Base-by-base conservation (phyloP, 2,888 invertebrate species). In the Galeruca laticollis region DNA sequence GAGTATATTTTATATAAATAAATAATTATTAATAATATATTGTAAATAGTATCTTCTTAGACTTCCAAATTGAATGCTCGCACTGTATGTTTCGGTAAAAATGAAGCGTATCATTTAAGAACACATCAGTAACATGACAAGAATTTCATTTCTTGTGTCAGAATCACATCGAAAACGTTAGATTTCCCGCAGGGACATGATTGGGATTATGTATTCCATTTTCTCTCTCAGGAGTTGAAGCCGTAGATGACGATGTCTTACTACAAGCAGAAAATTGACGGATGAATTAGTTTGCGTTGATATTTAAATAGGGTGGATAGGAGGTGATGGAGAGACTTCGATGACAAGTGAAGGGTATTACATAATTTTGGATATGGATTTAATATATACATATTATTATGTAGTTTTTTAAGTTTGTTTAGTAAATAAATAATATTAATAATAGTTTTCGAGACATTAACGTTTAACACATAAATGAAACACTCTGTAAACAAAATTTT, bases 101-200 rank as follows among this genome's bases (percentile, higher is more conserved):
- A n/a, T 4, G 13, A n/a, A 8, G 15, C 15, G 47, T 47, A 47
- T 47, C 47, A 47, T 54, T 54, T 54, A 54, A 54, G 26, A 26
- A 31, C 54, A 26, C 56, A 57, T 57, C 56, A 57, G 9, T 81
- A 82, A 81, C 82, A 82, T 78, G 81, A 83, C 83, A 82, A 78
- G 75, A 79, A 79, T 80, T 83, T 83, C 82, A 82, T 83, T 82
- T 80, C 80, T 75, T 81, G 82, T 81, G 82, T 81, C 82, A 81
- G 77, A 76, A 76, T 76, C 81, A 79, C 78, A 77, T 79, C 78
- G 77, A 82, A 80, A 81, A 81, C 81, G 80, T 80, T 80, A 78
- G 77, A 78, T 33, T 76, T 78, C 80, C 82, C 82, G 78, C 73
- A 68, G 83, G 81, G 82, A 81, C 74, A 70, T 76, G 81, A 81